These are phyloP conservation scores for Volucella inflata DNA, from an alignment of 2,888 invertebrate genomes.

Conservation along the genomic window DNA sequence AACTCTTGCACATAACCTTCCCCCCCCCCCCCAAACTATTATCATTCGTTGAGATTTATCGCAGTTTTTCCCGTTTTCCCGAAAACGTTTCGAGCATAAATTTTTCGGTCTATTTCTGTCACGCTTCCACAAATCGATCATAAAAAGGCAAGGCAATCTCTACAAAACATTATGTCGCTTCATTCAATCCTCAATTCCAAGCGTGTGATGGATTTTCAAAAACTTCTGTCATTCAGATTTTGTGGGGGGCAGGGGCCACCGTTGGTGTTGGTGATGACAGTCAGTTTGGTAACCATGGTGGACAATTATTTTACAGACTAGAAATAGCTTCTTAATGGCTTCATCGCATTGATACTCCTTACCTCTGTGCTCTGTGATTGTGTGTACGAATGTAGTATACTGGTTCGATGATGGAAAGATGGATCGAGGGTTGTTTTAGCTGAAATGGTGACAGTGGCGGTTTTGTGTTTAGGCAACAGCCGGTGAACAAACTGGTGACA, in stretches of 20 bases:
- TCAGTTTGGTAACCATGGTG: background rate
- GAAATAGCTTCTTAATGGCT: slow-evolving; percentile 64
- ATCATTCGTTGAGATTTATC: slow-evolving; percentile 62
- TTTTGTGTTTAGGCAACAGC: slow-evolving; percentile 56
- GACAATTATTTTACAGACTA: slow-evolving; percentile 62
- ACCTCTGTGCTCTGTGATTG: background rate
- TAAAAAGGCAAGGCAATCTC: slow-evolving; percentile 35
- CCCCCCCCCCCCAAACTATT: slow-evolving; percentile 40
- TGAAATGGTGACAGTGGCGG: background rate
- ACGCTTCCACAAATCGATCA: slow-evolving; percentile 58
- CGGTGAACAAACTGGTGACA: slow-evolving; percentile 57
- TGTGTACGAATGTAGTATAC: slow-evolving; percentile 15
- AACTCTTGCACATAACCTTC: background rate
- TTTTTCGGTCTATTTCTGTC: slow-evolving; percentile 51
- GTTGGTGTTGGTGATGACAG: background rate
- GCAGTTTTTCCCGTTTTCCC: slow-evolving; percentile 54
- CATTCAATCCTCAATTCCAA: slow-evolving; percentile 30
- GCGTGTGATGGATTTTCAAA: slow-evolving; percentile 27
- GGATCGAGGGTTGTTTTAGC: slow-evolving; percentile 1
- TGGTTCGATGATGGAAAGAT: slow-evolving; percentile 1
- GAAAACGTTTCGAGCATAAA: slow-evolving; percentile 40
- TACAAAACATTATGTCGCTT: slow-evolving; percentile 11
- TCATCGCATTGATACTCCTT: slow-evolving; percentile 28
- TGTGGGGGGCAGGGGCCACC: background rate
- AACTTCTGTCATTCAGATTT: slow-evolving; percentile 25